A percentile compares a stretch with the other conserved stretches of the same genome.
These are phyloP conservation scores for Helogale parvula DNA, from an alignment of 2,113 vertebrate genomes.

Conservation along the genomic window DNA sequence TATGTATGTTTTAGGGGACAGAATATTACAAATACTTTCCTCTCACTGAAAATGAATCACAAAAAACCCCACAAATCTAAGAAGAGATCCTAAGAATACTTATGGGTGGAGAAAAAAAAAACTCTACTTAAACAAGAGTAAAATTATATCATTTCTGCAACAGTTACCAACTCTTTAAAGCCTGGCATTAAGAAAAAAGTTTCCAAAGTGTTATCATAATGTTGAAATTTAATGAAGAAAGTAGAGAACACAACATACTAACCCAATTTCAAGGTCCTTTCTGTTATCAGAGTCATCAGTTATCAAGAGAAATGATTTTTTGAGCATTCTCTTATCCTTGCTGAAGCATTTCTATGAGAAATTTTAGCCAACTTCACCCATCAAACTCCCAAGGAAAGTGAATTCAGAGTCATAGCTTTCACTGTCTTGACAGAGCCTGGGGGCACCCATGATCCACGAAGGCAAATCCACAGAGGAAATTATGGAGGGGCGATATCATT, in stretches of 20 bases:
- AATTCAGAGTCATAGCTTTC: not conserved
- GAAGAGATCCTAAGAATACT: not conserved
- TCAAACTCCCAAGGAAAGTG: not conserved
- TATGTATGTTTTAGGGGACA: not conserved
- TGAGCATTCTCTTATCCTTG: not conserved
- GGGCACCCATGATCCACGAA: not conserved
- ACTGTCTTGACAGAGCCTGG: not conserved
- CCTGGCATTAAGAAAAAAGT: not conserved
- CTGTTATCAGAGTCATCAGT: not conserved
- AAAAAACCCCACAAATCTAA: not conserved
- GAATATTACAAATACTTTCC: not conserved
- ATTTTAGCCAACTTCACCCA: conserved; percentile 21
- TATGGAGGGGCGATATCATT: not conserved
- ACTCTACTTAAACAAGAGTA: conserved; percentile 6
- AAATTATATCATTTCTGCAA: not conserved
- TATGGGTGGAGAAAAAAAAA: not conserved
- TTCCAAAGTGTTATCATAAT: conserved; percentile 27
- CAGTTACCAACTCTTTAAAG: not conserved
- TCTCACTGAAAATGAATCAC: conserved; percentile 41
- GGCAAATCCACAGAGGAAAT: not conserved
- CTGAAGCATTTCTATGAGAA: not conserved
- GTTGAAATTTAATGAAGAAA: conserved; percentile 26
- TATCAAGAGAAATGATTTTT: conserved; percentile 16
- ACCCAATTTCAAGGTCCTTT: not conserved
- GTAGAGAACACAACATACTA: not conserved